phyloP scores from a whole-genome alignment of 2,888 invertebrate genomes.

The Lasius platythorax region DNA sequence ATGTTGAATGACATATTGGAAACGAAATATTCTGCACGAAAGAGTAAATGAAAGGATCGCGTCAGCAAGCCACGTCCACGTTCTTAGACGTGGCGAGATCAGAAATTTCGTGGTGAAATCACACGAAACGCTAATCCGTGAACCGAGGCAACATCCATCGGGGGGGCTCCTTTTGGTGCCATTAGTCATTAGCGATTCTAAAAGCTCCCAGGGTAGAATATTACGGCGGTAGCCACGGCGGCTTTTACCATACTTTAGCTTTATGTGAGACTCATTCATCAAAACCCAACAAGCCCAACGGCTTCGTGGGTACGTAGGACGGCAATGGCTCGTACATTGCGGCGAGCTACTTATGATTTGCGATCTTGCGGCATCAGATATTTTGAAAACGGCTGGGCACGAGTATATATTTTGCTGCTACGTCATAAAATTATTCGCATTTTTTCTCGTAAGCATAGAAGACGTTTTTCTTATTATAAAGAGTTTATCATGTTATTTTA shows the following conservation, averaged over 20 bases:
- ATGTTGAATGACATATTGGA: not conserved
- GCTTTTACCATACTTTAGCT: constrained; percentile 85
- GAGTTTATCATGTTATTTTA: not conserved
- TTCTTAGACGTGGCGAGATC: constrained; percentile 34
- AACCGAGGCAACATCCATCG: constrained; percentile 63
- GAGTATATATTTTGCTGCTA: constrained; percentile 18
- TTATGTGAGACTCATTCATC: constrained; percentile 84
- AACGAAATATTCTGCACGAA: not conserved
- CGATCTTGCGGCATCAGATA: constrained; percentile 63
- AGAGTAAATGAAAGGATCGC: constrained; percentile 4
- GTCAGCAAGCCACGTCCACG: constrained; percentile 15
- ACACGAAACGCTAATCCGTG: constrained; percentile 70
- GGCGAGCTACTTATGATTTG: constrained; percentile 73
- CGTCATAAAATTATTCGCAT: constrained; percentile 19
- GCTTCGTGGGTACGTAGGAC: constrained; percentile 70
- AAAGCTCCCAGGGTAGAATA: constrained; percentile 82
- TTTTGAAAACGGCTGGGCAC: constrained; percentile 51
- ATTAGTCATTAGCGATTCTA: constrained; percentile 85
- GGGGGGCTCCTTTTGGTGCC: constrained; percentile 79
- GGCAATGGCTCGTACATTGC: constrained; percentile 71
- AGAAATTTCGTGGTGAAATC: constrained; percentile 63
- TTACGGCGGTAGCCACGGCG: constrained; percentile 79
- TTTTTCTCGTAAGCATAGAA: not conserved
- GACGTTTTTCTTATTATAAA: not conserved
- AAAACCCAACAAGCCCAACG: constrained; percentile 79